Percentiles rank a stretch among this genome's conserved stretches.
phyloP scores from a whole-genome alignment of 2,888 invertebrate species.

The Lasius platythorax region DNA sequence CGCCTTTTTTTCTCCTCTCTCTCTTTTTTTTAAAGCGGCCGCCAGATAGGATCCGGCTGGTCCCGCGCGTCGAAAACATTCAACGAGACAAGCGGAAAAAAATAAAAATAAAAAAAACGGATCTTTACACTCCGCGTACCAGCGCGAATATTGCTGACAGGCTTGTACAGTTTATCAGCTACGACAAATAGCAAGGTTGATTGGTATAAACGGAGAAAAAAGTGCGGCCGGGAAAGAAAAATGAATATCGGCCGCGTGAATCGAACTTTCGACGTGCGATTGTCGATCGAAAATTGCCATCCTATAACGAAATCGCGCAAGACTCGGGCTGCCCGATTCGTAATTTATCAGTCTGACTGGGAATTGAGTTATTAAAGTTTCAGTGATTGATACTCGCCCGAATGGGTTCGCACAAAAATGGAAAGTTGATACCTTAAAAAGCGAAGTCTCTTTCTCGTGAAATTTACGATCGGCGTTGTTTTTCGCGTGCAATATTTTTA shows the following conservation, averaged over 20 bases:
- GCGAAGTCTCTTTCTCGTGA: slow-evolving; percentile 8
- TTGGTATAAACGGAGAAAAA: slow-evolving; percentile 51
- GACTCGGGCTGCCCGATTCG: slow-evolving; percentile 27
- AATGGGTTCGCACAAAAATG: slow-evolving; percentile 32
- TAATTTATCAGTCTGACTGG: slow-evolving; percentile 49
- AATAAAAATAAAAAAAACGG: slow-evolving; percentile 33
- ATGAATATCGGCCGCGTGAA: slow-evolving; percentile 40
- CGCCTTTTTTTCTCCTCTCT: slow-evolving; percentile 17
- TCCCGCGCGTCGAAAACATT: slow-evolving; percentile 57
- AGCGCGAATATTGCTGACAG: slow-evolving; percentile 57
- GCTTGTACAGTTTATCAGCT: slow-evolving; percentile 58
- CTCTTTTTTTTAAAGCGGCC: slow-evolving; percentile 47
- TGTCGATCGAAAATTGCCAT: slow-evolving; percentile 50
- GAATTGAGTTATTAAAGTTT: slow-evolving; percentile 60
- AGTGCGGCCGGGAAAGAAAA: slow-evolving; percentile 29
- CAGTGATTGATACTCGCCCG: slow-evolving; percentile 54
- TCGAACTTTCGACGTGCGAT: slow-evolving; percentile 43
- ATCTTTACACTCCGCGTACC: slow-evolving; percentile 53
- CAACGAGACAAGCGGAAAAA: slow-evolving; percentile 50
- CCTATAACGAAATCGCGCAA: slow-evolving; percentile 50
- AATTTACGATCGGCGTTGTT: slow-evolving; percentile 16
- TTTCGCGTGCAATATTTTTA: slow-evolving; percentile 14
- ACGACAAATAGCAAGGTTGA: slow-evolving; percentile 56
- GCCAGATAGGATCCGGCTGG: slow-evolving; percentile 55
- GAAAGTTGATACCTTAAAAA: slow-evolving; percentile 44